phyloP scores from a whole-genome alignment of 2,888 invertebrate species.

The Stenodema calcarata region DNA sequence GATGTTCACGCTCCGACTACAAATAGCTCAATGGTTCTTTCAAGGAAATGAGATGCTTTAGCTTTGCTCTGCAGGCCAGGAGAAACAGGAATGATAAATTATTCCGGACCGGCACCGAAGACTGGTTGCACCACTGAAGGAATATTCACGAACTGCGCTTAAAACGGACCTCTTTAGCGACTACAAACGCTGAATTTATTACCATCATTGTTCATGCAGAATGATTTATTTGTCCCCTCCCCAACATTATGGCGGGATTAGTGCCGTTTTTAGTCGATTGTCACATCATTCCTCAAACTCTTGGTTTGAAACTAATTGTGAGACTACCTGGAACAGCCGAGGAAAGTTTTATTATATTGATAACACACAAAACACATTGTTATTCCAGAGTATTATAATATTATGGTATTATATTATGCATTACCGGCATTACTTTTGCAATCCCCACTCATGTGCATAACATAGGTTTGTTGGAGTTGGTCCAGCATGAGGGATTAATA shows the following conservation, averaged over 20 bases:
- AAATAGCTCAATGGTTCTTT: not conserved
- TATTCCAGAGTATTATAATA: no score
- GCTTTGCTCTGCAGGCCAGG: not conserved
- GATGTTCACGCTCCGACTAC: not conserved
- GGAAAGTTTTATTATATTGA: no score
- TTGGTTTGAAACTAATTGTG: no score
- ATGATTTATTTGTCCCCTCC: not conserved
- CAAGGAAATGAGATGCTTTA: not conserved
- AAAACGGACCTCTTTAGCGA: not conserved
- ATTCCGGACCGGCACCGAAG: not conserved
- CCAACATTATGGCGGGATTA: not conserved
- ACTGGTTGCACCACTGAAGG: not conserved
- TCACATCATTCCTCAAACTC: no score
- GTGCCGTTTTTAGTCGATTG: no score
- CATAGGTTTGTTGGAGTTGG: no score
- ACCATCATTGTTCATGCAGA: not conserved
- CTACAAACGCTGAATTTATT: not conserved
- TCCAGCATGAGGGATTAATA: no score
- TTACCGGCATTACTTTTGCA: no score
- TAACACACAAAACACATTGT: no score
- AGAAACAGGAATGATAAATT: conserved; percentile 11
- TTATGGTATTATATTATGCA: no score
- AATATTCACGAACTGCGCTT: conserved; percentile 14
- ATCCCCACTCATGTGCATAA: no score
- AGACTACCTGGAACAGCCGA: no score